Conservation (phyloP, 2,888 invertebrate species). For the Callosobruchus maculatus region DNA sequence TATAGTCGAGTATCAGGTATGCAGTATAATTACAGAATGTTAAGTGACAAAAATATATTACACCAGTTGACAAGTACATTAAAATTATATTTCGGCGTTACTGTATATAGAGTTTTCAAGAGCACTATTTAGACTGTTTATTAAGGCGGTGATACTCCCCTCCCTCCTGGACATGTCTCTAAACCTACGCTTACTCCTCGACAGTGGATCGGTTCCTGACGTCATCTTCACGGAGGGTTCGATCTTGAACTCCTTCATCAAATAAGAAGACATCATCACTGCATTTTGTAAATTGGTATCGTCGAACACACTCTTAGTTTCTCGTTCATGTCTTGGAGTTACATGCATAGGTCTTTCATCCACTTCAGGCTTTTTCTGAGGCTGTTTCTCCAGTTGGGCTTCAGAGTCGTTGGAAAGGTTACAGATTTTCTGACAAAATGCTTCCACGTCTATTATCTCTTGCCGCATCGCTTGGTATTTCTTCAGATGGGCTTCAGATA, state of each 20-base stretch:
- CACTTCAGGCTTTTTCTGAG: not conserved
- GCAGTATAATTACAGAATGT: not conserved
- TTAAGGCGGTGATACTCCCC: conserved; percentile 20
- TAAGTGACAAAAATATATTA: not conserved
- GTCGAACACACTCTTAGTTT: conserved; percentile 13
- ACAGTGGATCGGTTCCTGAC: not conserved
- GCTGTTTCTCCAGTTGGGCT: not conserved
- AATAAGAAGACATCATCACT: conserved; percentile 31
- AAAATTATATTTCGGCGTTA: not conserved
- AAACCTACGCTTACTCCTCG: not conserved
- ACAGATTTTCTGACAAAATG: conserved; percentile 20
- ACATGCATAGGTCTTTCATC: not conserved
- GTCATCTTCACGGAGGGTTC: conserved; percentile 9
- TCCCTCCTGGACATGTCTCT: conserved; percentile 1
- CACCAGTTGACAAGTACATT: not conserved
- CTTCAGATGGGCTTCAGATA: conserved; percentile 13
- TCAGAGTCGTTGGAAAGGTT: conserved; percentile 12
- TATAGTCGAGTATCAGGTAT: too few relatives aligned
- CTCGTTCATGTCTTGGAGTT: not conserved
- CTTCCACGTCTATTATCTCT: conserved; percentile 23
- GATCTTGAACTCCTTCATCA: conserved; percentile 34
- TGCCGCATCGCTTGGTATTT: conserved; percentile 16
- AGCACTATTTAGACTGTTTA: conserved; percentile 26
- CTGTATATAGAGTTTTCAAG: conserved; percentile 32
- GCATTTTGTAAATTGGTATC: conserved; percentile 14